phyloP scores from a whole-genome alignment of 2,797 vertebrate genomes.

The Parauchenoglanis punctatus region DNA sequence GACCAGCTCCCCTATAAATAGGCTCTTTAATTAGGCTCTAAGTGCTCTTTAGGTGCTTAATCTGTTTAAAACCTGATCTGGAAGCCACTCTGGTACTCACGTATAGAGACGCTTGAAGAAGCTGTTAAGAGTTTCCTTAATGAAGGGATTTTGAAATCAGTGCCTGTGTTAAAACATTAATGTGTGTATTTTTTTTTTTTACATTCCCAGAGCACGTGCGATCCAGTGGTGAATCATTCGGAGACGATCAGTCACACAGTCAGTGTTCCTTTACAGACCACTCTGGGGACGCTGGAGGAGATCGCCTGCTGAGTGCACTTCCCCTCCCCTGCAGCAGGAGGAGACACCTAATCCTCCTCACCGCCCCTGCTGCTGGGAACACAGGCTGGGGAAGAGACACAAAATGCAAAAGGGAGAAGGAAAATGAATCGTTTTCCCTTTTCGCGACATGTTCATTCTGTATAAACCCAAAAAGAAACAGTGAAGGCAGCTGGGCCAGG shows the following conservation, averaged over 20 bases:
- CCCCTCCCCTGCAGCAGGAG: conserved; percentile 45
- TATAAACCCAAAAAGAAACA: conserved; percentile 27
- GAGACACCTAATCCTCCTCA: conserved; percentile 31
- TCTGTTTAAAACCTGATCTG: neutral
- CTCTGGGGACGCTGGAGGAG: conserved; percentile 93
- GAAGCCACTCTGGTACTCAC: neutral
- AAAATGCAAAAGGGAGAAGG: conserved; percentile 45
- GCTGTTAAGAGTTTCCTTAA: neutral
- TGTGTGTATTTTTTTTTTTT: neutral
- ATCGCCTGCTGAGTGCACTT: conserved; percentile 89
- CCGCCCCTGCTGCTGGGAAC: conserved; percentile 1
- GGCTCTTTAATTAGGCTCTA: too few relatives aligned
- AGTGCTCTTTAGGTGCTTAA: neutral
- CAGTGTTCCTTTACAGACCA: conserved; percentile 91
- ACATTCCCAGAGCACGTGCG: conserved; percentile 86
- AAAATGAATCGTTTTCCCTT: conserved; percentile 50
- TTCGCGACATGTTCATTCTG: conserved; percentile 31
- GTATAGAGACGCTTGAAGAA: neutral
- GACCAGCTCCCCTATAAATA: neutral
- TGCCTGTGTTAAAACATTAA: neutral
- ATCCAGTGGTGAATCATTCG: conserved; percentile 91
- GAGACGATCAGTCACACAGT: conserved; percentile 98
- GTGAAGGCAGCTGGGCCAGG: conserved; percentile 42
- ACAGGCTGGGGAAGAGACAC: conserved; percentile 48
- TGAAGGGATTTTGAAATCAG: neutral